These are phyloP conservation scores for Isichthys henryi DNA, from an alignment of 2,113 vertebrate species.

Conservation along the genomic window DNA sequence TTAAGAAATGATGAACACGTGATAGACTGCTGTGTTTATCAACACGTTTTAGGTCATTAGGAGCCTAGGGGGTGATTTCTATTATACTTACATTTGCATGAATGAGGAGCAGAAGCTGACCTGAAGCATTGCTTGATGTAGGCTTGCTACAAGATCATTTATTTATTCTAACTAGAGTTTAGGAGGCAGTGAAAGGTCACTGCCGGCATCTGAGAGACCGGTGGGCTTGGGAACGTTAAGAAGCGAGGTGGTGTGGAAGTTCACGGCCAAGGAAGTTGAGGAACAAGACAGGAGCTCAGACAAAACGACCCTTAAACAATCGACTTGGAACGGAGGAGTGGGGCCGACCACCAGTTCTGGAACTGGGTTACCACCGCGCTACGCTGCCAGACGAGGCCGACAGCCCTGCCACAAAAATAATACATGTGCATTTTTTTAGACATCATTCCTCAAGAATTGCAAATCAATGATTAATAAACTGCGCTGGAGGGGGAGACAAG, in stretches of 20 bases:
- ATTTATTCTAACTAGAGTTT: not conserved
- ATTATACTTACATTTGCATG: not conserved
- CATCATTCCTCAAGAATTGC: constrained; percentile 15
- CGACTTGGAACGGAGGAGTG: not conserved
- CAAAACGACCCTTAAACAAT: not conserved
- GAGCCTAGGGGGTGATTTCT: not conserved
- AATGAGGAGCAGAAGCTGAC: not conserved
- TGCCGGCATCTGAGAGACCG: not conserved
- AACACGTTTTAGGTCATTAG: not conserved
- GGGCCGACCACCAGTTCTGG: not conserved
- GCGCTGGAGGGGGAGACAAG: not conserved
- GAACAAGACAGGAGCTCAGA: not conserved
- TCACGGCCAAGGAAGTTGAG: not conserved
- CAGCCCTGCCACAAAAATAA: not conserved
- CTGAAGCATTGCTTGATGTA: not conserved
- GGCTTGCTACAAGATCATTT: not conserved
- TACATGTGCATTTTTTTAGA: constrained; percentile 11
- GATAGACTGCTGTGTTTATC: not conserved
- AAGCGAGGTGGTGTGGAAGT: not conserved
- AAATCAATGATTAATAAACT: constrained; percentile 22
- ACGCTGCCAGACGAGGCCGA: not conserved
- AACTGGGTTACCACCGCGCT: not conserved
- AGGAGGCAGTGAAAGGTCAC: not conserved
- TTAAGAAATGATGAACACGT: not conserved
- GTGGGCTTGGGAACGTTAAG: not conserved